Base-by-base conservation (phyloP, 2,113 vertebrate genomes). In the Mastomys natalensis region DNA sequence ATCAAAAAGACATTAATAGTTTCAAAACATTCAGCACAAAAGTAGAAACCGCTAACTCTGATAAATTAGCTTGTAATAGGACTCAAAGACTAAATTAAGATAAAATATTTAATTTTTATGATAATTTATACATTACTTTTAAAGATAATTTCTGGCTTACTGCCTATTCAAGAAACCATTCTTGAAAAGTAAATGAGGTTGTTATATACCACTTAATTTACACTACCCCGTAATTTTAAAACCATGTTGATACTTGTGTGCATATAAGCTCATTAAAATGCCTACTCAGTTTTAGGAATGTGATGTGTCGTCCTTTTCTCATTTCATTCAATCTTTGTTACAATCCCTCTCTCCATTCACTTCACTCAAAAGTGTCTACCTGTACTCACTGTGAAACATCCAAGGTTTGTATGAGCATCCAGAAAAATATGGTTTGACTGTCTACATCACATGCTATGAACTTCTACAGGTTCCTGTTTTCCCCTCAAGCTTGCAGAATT, bases 271-370 rank as follows among this genome's bases (percentile, higher is more conserved):
- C 19, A 12, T 34, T 70, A 15, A 84, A 92, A 58, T 78, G 40
- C 34, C 89, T 34, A 76, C 17, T 29, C 12, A 77, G 4, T 48
- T 11, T 87, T 78, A 60, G 22, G 58, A 12, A 45, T 62, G 7
- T 37, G 1, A 34, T 10, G 3, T 58, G 12, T n/a, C 40, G 66
- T 15, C 1, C 24, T 0, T 66, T 2, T 7, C n/a, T 0, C 7
- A 48, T 48, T 5, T 66, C 6, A 40, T 11, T 74, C 21, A 24
- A 48, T 55, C 26, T 43, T 26, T 24, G 26, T 55, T 5, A 53
- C 6, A 34, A 7, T 76, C 11, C 11, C 19, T 64, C 8, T 37
- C 15, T 81, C 26, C 48, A 0, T 81, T 76, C 72, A 8, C 7
- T 60, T 9, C 17, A 55, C 15, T 78, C 10, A 51, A 0, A 72